These are phyloP conservation scores for Microtus obscurus DNA, from an alignment of 2,797 vertebrate genomes.

Conservation along the genomic window DNA sequence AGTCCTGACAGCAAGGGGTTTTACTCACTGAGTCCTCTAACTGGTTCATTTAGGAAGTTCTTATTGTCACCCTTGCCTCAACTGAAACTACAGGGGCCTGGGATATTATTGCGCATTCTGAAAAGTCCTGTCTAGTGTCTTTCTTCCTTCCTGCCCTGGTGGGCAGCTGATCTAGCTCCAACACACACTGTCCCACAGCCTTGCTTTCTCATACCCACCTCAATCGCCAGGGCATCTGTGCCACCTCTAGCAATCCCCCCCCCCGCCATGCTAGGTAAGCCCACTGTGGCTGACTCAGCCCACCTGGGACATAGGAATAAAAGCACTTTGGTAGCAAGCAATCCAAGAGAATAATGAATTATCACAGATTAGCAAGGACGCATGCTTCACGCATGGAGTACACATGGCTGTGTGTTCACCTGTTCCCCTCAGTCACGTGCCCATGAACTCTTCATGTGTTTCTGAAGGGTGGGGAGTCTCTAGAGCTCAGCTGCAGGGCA, in stretches of 20 bases:
- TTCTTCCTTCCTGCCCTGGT: background rate
- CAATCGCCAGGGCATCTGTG: no score
- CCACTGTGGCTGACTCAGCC: background rate
- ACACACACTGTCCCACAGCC: background rate
- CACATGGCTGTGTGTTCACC: background rate
- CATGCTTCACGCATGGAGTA: no score
- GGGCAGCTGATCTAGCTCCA: background rate
- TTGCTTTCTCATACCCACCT: background rate
- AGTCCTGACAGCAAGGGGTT: background rate
- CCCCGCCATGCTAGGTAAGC: background rate
- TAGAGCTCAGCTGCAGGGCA: no score
- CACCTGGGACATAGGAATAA: background rate
- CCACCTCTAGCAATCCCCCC: background rate
- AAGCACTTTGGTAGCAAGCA: background rate
- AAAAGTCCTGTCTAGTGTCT: background rate
- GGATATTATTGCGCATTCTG: background rate
- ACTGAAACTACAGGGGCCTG: background rate
- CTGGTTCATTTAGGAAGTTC: background rate
- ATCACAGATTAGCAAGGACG: background rate
- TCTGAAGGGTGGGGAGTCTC: background rate
- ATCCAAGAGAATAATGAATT: background rate
- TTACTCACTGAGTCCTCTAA: background rate
- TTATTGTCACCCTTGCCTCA: background rate
- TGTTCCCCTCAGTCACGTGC: background rate
- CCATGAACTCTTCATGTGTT: no score